A percentile compares a stretch with the other conserved stretches of the same genome.
phyloP scores from a whole-genome alignment of 1,140 invertebrate genomes.

The Sitodiplosis mosellana region DNA sequence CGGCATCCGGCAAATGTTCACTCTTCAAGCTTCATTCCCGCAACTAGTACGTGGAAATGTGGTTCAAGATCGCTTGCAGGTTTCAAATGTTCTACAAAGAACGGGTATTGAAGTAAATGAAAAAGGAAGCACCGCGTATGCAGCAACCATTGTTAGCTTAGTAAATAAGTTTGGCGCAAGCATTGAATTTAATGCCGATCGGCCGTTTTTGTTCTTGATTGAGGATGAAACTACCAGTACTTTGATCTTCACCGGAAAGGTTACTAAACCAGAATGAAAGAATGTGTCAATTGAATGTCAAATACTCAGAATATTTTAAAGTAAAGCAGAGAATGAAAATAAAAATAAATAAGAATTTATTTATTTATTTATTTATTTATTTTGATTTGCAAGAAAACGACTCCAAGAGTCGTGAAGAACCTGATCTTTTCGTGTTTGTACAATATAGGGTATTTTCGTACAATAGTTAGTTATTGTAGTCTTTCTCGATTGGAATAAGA shows the following conservation, averaged over 20 bases:
- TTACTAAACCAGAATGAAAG: constrained; percentile 47
- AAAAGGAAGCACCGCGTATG: constrained; percentile 55
- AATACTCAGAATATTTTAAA: too few relatives aligned
- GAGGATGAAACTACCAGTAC: constrained; percentile 50
- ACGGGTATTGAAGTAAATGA: constrained; percentile 70
- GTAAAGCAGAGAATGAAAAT: too few relatives aligned
- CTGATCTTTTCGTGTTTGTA: too few relatives aligned
- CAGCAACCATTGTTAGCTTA: constrained; percentile 42
- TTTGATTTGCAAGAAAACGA: too few relatives aligned
- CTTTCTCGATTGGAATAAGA: too few relatives aligned
- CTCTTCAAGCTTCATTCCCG: constrained; percentile 41
- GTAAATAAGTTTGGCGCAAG: constrained; percentile 39
- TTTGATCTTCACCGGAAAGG: constrained; percentile 51
- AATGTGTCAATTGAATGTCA: too few relatives aligned
- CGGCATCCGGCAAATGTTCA: constrained; percentile 50
- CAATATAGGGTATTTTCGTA: too few relatives aligned
- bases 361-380: too few relatives aligned
- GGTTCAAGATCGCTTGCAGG: constrained; percentile 29
- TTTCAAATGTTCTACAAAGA: constrained; percentile 62
- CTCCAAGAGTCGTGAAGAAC: too few relatives aligned
- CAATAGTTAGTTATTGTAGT: too few relatives aligned
- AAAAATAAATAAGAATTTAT: too few relatives aligned
- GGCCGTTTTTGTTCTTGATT: constrained; percentile 64
- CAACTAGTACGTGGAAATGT: constrained; percentile 36
- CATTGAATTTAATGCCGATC: constrained; percentile 41